Evolutionary conservation across 1,140 invertebrate species (phyloP).

Genomic region (Leptonema lineaticorne): DNA sequence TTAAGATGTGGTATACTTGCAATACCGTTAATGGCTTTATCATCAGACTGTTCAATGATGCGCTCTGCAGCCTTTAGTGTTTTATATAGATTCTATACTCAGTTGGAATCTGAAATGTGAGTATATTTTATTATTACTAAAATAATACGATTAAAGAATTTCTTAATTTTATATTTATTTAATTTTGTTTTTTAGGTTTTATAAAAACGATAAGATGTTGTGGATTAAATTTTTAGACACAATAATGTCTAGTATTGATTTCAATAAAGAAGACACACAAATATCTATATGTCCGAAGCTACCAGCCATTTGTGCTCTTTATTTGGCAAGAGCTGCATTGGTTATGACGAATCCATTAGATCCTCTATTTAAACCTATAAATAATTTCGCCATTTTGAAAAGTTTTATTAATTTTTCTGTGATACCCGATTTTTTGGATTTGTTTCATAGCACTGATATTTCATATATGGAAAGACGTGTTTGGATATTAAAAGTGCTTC

Average conservation of each 20-base stretch:
- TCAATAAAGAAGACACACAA: slow-evolving; percentile 38
- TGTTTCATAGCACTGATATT: slow-evolving; percentile 69
- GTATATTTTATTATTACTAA: slow-evolving; percentile 38
- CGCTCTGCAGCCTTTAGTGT: slow-evolving; percentile 66
- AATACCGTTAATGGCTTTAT: slow-evolving; percentile 63
- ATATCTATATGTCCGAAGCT: slow-evolving; percentile 56
- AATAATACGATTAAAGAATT: slow-evolving; percentile 4
- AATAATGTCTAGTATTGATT: slow-evolving; percentile 46
- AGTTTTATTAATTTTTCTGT: slow-evolving; percentile 64
- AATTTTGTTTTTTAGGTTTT: slow-evolving; percentile 46
- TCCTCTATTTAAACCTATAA: slow-evolving; percentile 66
- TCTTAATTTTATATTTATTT: slow-evolving; percentile 30
- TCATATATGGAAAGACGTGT: slow-evolving; percentile 60
- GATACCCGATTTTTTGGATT: slow-evolving; percentile 76
- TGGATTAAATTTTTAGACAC: slow-evolving; percentile 51
- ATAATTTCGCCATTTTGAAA: slow-evolving; percentile 71
- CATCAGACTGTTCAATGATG: slow-evolving; percentile 60
- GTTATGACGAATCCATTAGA: slow-evolving; percentile 67
- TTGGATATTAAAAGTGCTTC: slow-evolving; percentile 70
- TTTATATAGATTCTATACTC: slow-evolving; percentile 65
- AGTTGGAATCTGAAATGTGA: slow-evolving; percentile 66
- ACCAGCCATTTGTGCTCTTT: slow-evolving; percentile 67
- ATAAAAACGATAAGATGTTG: slow-evolving; percentile 56
- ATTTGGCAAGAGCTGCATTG: slow-evolving; percentile 65
- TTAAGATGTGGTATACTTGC: slow-evolving; percentile 64